Percentiles rank a stretch among this genome's conserved stretches.
Conservation (phyloP, 1,140 invertebrate species). For the Lepidurus apus region DNA sequence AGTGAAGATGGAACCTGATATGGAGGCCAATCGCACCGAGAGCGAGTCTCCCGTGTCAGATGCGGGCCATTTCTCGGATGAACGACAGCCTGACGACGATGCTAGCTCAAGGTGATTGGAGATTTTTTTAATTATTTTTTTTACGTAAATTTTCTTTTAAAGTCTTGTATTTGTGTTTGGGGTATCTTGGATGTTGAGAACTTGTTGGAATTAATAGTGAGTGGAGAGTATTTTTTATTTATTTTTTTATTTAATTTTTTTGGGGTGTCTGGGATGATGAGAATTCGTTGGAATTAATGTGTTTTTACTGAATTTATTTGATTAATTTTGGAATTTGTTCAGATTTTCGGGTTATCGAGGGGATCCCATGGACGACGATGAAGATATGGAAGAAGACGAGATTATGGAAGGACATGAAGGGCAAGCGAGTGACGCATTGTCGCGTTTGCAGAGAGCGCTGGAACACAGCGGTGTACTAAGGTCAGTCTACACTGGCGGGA, state of each 20-base stretch:
- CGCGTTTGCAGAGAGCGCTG: conserved; percentile 39
- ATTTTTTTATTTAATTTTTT: neutral
- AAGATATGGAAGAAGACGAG: conserved; percentile 31
- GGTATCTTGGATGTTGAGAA: too few species aligned
- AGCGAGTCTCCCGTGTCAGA: conserved; percentile 12
- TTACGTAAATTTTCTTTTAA: too few species aligned
- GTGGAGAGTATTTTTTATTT: too few species aligned
- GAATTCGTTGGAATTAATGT: neutral
- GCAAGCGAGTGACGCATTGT: conserved; percentile 35
- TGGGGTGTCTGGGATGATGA: neutral
- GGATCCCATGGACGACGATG: conserved; percentile 31
- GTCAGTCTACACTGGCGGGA: conserved; percentile 11
- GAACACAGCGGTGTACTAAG: conserved; percentile 34
- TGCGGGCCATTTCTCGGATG: conserved; percentile 28
- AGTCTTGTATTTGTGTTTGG: too few species aligned
- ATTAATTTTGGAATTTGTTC: neutral
- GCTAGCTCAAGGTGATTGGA: neutral
- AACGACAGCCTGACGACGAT: conserved; percentile 4
- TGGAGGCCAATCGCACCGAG: neutral
- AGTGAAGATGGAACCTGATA: conserved; percentile 29
- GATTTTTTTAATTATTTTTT: neutral
- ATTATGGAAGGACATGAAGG: neutral
- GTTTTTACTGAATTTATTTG: neutral
- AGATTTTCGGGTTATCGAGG: conserved; percentile 17
- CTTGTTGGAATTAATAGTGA: too few species aligned